Percentiles rank a stretch among this genome's conserved stretches.
Conservation (phyloP, 2,797 vertebrate genomes). For the Darevskia mixta region DNA sequence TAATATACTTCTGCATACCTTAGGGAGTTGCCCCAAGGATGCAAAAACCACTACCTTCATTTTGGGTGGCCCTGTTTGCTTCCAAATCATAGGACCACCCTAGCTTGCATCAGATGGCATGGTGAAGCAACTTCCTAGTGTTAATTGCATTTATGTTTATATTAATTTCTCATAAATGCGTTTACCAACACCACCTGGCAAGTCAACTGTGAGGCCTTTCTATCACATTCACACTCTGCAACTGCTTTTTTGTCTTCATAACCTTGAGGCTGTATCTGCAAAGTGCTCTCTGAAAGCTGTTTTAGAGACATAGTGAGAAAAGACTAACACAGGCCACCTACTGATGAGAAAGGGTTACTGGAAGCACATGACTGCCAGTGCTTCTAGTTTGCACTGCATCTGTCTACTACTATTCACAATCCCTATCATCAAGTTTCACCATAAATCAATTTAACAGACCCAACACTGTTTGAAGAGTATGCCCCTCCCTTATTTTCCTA, state of each 20-base stretch:
- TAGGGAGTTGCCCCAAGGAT: neutral
- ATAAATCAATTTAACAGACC: neutral
- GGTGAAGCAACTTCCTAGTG: neutral
- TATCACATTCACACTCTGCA: neutral
- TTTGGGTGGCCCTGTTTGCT: neutral
- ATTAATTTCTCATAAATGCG: neutral
- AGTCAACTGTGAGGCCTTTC: neutral
- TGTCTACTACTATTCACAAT: neutral
- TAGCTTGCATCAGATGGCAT: neutral
- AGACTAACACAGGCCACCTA: neutral
- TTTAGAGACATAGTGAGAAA: neutral
- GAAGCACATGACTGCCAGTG: neutral
- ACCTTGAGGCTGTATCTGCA: neutral
- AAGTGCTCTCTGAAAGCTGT: neutral
- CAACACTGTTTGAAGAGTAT: neutral
- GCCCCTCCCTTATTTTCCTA: neutral
- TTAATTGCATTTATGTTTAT: neutral
- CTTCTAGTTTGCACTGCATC: neutral
- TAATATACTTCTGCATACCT: neutral
- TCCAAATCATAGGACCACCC: neutral
- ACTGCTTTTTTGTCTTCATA: neutral
- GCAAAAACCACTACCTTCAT: neutral
- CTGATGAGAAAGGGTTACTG: neutral
- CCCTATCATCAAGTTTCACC: neutral
- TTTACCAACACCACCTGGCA: neutral